Percentiles rank a stretch among this genome's conserved stretches.
Evolutionary conservation across 2,888 invertebrate genomes (phyloP).

Genomic region (Cantharis lateralis): DNA sequence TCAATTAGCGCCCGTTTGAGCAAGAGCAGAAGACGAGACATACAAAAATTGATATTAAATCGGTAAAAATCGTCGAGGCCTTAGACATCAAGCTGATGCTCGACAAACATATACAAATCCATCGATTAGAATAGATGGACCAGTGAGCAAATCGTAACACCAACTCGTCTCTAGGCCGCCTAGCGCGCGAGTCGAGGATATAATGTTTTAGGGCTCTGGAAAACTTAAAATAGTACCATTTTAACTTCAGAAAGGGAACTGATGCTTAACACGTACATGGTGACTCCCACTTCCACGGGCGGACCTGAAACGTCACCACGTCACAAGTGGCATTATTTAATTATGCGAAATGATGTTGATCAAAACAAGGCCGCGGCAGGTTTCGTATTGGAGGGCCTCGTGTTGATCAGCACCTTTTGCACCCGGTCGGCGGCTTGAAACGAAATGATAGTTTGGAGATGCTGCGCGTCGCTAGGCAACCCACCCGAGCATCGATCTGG

Average conservation of each 20-base stretch:
- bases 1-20: slow-evolving; percentile 44
- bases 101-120: slow-evolving; percentile 89
- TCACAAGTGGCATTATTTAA: slow-evolving; percentile 42
- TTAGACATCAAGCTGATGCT: slow-evolving; percentile 98
- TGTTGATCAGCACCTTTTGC: slow-evolving; percentile 44
- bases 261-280: slow-evolving; percentile 98
- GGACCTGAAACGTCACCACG: slow-evolving; percentile 79
- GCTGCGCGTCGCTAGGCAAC: slow-evolving; percentile 51
- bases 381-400: slow-evolving; percentile 27
- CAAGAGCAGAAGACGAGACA: slow-evolving; percentile 47
- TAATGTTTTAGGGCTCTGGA: slow-evolving; percentile 42
- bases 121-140: slow-evolving; percentile 89
- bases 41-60: slow-evolving; percentile 20
- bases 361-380: slow-evolving; percentile 14
- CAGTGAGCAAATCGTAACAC: slow-evolving; percentile 68
- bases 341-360: slow-evolving; percentile 32
- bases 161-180: slow-evolving; percentile 54
- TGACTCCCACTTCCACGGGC: slow-evolving; percentile 96
- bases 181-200: slow-evolving; percentile 52
- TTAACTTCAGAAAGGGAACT: slow-evolving; percentile 97
- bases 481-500: slow-evolving; percentile 55
- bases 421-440: slow-evolving; percentile 51
- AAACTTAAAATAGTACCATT: slow-evolving; percentile 72
- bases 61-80: slow-evolving; percentile 86
- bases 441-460: slow-evolving; percentile 55